Evolutionary conservation across 2,797 vertebrate genomes (phyloP).

Genomic region (Syngnathus acus): DNA sequence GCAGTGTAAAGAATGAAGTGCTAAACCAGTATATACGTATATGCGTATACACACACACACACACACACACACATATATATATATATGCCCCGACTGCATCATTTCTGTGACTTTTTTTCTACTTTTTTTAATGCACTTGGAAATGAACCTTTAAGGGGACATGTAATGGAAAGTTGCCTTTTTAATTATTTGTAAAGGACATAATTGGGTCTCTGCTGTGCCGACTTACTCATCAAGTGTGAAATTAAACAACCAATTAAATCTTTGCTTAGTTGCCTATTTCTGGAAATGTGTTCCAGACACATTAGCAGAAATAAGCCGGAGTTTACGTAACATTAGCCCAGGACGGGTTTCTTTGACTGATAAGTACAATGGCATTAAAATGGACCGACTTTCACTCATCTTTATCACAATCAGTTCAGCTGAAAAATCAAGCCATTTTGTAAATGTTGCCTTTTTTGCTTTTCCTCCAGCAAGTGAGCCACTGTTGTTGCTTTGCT

Average conservation of each 20-base stretch:
- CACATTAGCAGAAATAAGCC: not conserved
- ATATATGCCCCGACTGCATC: not conserved
- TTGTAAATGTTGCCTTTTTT: slow-evolving; percentile 4
- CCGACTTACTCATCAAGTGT: not conserved
- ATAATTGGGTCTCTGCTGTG: not conserved
- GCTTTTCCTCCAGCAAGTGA: slow-evolving; percentile 11
- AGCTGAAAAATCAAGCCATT: slow-evolving; percentile 10
- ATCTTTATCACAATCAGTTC: too few species aligned
- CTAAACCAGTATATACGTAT: not conserved
- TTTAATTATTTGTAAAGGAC: not conserved
- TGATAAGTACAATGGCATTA: not conserved
- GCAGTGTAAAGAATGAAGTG: not conserved
- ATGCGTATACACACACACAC: too few species aligned
- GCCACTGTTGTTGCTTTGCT: slow-evolving; percentile 4
- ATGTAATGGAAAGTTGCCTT: not conserved
- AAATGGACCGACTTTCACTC: too few species aligned
- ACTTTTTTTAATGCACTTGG: not conserved
- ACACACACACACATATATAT: too few species aligned
- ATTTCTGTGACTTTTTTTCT: too few species aligned
- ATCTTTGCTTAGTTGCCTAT: not conserved
- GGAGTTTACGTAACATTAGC: not conserved
- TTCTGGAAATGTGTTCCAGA: not conserved
- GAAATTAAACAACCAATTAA: not conserved
- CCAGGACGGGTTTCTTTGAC: not conserved
- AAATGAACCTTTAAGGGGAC: not conserved